Percentiles rank a stretch among this genome's conserved stretches.
Evolutionary conservation across 2,888 invertebrate genomes (phyloP).

Genomic region (Thymelicus lineola): DNA sequence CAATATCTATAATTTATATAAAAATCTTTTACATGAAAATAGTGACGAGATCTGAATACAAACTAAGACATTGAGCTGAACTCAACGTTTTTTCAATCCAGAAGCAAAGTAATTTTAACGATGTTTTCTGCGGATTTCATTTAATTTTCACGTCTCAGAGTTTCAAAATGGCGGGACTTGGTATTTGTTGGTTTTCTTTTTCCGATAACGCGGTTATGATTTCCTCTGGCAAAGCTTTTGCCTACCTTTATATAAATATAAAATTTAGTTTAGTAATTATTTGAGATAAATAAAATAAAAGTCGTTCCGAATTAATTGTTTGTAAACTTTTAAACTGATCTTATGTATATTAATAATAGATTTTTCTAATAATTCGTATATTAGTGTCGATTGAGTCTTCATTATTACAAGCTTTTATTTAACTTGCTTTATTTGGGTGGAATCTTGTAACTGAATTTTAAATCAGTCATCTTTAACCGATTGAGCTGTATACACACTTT

Average conservation of each 20-base stretch:
- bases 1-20: no score
- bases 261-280: constrained; percentile 2
- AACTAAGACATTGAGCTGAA: not conserved
- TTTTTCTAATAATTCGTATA: not conserved
- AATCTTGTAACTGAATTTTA: no score
- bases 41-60: not conserved
- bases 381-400: no score
- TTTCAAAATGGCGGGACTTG: constrained; percentile 6
- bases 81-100: not conserved
- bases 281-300: not conserved
- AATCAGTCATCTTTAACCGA: no score
- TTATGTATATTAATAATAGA: not conserved
- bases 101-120: not conserved
- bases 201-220: constrained; percentile 11
- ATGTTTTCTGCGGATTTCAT: constrained; percentile 21
- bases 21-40: not conserved
- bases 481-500: no score
- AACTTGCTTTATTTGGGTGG: no score
- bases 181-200: constrained; percentile 6
- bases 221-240: constrained; percentile 3
- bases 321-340: not conserved
- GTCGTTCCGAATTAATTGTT: not conserved
- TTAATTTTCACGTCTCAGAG: constrained; percentile 13
- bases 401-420: no score
- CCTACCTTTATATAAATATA: constrained; percentile 1